These are phyloP conservation scores for Chromobotia macracanthus DNA, from an alignment of 2,797 vertebrate species.

Conservation along the genomic window DNA sequence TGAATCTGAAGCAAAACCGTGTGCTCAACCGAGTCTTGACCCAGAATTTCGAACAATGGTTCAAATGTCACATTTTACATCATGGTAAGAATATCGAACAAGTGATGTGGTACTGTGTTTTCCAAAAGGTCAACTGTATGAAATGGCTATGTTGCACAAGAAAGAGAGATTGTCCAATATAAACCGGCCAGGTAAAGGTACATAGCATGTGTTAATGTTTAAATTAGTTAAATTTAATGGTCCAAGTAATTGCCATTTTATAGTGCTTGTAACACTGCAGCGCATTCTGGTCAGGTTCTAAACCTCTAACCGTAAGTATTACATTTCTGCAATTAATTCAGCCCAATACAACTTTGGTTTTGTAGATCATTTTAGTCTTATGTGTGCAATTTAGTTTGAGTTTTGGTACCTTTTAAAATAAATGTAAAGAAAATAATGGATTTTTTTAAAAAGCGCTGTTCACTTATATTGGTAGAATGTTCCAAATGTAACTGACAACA, in stretches of 20 bases:
- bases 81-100: not conserved
- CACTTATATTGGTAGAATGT: no score
- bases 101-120: not conserved
- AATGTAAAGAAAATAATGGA: no score
- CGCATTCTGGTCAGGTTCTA: not conserved
- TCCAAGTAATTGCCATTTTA: not conserved
- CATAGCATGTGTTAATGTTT: not conserved
- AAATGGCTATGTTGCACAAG: slow-evolving; percentile 8
- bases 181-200: not conserved
- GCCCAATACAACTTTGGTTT: not conserved
- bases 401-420: no score
- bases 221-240: not conserved
- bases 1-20: slow-evolving; percentile 14
- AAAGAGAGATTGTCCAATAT: not conserved
- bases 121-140: slow-evolving; percentile 5
- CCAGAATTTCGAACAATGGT: slow-evolving; percentile 29
- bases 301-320: no score
- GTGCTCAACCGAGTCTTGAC: slow-evolving; percentile 1
- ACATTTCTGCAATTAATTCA: not conserved
- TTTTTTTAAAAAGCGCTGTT: no score
- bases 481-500: no score
- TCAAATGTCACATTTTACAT: slow-evolving; percentile 44
- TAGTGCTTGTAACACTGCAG: not conserved
- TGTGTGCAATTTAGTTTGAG: not conserved
- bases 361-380: not conserved